Evolutionary conservation across 2,888 invertebrate species (phyloP).

Genomic region (Harmothoe impar): DNA sequence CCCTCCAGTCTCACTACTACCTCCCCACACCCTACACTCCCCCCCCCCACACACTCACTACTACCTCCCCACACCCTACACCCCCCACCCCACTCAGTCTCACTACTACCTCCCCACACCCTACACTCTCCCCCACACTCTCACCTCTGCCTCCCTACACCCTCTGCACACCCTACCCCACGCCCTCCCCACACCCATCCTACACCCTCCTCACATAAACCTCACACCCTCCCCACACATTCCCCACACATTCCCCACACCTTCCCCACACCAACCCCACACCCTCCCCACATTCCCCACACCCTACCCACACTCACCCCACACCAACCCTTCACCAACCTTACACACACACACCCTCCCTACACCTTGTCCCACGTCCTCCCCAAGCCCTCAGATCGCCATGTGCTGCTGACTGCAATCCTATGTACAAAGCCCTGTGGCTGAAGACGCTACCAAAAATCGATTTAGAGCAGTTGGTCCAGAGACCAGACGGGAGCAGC

Average conservation of each 20-base stretch:
- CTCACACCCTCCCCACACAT: no score
- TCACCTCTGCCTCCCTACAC: not conserved
- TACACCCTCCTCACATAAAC: no score
- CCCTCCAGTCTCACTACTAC: not conserved
- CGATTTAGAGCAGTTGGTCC: not conserved
- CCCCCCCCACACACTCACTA: not conserved
- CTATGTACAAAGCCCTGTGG: not conserved
- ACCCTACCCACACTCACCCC: not conserved
- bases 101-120: no score
- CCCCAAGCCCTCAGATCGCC: not conserved
- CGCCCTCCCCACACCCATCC: not conserved
- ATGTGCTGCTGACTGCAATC: conserved; percentile 5
- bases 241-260: no score
- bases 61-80: not conserved
- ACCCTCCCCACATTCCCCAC: no score
- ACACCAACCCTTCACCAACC: not conserved
- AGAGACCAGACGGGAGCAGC: not conserved
- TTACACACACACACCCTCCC: not conserved
- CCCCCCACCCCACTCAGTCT: not conserved
- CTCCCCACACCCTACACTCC: not conserved
- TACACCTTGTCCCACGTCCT: no score
- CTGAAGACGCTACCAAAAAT: conserved; percentile 1
- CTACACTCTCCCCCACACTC: not conserved
- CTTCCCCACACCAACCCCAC: no score
- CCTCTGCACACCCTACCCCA: not conserved